Evolutionary conservation across 2,113 vertebrate species (phyloP).

Genomic region (Semnornis frantzii): DNA sequence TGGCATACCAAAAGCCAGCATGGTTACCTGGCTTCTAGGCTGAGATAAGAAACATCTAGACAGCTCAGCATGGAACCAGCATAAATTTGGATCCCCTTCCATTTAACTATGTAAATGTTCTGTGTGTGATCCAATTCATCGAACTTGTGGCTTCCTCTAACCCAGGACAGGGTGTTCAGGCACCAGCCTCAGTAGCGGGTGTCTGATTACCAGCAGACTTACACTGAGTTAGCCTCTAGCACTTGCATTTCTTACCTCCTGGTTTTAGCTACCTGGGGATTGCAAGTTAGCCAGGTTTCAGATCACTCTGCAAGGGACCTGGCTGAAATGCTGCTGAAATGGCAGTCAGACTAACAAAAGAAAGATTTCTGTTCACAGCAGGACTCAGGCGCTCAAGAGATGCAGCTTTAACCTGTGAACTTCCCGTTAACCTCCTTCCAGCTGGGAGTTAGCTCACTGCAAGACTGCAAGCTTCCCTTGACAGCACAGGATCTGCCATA

Average conservation of each 20-base stretch:
- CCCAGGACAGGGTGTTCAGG: neutral
- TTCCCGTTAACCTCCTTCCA: neutral
- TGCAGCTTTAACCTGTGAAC: conserved; percentile 28
- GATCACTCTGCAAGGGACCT: neutral
- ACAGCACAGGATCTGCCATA: neutral
- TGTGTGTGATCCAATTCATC: neutral
- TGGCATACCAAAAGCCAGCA: neutral
- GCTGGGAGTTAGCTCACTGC: neutral
- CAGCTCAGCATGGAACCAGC: neutral
- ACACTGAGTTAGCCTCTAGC: neutral
- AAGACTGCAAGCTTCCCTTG: neutral
- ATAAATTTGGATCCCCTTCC: neutral
- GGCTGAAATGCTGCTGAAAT: conserved; percentile 27
- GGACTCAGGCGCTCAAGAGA: neutral
- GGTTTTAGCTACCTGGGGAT: neutral
- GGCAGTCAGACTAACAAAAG: conserved; percentile 14
- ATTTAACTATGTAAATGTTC: neutral
- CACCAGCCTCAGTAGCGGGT: neutral
- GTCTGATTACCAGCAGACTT: neutral
- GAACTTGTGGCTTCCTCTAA: neutral
- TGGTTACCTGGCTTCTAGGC: neutral
- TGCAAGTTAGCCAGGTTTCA: neutral
- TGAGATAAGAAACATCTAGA: neutral
- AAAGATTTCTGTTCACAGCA: neutral
- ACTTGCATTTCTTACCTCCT: neutral